A percentile compares a stretch with the other conserved stretches of the same genome.
Conservation (phyloP, 30 jellyfish, hydroid and myxozoan genomes). For the Morbakka virulenta region DNA sequence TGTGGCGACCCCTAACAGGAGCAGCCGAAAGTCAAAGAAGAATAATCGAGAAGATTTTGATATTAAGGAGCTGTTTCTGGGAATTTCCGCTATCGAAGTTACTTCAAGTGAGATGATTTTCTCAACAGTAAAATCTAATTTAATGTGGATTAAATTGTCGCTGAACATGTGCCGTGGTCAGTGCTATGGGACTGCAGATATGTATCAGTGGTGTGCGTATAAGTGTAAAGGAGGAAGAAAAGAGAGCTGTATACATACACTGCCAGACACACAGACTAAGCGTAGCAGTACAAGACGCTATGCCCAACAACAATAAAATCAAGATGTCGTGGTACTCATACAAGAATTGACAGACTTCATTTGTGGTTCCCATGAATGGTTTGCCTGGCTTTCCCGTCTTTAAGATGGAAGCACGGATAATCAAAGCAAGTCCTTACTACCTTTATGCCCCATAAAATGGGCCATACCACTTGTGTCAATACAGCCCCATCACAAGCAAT, state of each 20-base stretch:
- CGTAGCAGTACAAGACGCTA: constrained; percentile 58
- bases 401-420: constrained; percentile 29
- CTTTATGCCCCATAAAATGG: constrained; percentile 43
- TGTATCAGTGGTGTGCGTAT: not conserved
- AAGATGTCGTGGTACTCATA: constrained; percentile 39
- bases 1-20: too few species aligned
- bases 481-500: constrained; percentile 54
- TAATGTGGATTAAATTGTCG: not conserved
- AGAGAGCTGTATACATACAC: constrained; percentile 39
- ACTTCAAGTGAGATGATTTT: not conserved
- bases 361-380: constrained; percentile 51
- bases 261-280: constrained; percentile 43
- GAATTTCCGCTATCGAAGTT: not conserved
- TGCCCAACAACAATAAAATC: constrained; percentile 52
- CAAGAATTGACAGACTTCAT: constrained; percentile 58
- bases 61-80: not conserved
- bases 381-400: constrained; percentile 33
- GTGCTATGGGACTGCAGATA: not conserved
- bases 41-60: not conserved
- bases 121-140: not conserved
- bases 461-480: constrained; percentile 37
- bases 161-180: not conserved
- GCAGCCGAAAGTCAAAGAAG: too few species aligned
- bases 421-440: constrained; percentile 46
- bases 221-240: constrained; percentile 17